These are phyloP conservation scores for Myiotriccus ornatus DNA, from an alignment of 2,797 vertebrate species.

Conservation along the genomic window DNA sequence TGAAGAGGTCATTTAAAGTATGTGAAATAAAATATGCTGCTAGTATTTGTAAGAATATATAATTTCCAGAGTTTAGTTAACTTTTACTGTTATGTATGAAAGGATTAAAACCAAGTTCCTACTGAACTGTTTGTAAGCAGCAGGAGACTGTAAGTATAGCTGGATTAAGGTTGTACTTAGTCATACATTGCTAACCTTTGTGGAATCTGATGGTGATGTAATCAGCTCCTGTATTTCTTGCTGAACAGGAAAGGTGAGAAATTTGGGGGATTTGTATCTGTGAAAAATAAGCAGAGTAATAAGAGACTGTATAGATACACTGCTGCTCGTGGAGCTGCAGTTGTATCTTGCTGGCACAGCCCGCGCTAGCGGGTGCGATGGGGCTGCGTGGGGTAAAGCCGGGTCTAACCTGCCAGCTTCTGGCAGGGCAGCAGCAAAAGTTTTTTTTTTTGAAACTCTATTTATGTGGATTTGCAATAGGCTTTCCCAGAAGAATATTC, in stretches of 20 bases:
- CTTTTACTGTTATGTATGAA: neutral
- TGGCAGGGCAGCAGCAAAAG: neutral
- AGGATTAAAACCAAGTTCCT: neutral
- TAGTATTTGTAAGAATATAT: neutral
- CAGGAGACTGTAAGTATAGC: neutral
- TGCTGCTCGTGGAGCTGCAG: neutral
- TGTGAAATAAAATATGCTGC: neutral
- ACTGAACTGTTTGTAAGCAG: neutral
- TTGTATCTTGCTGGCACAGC: neutral
- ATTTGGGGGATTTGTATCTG: constrained; percentile 55
- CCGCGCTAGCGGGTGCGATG: neutral
- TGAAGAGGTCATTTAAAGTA: neutral
- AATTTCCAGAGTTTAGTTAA: neutral
- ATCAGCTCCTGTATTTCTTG: constrained; percentile 66
- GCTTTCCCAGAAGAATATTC: neutral
- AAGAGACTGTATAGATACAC: neutral
- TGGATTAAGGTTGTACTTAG: constrained; percentile 7
- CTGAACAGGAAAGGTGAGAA: constrained; percentile 73
- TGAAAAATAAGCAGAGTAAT: constrained; percentile 59
- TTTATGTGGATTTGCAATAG: neutral
- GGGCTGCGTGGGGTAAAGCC: neutral
- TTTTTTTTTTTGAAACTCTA: neutral
- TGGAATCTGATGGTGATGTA: constrained; percentile 50
- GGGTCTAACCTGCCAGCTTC: neutral
- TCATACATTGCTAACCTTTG: constrained; percentile 36